A percentile compares a stretch with the other conserved stretches of the same genome.
Conservation (phyloP, 2,888 invertebrate species). For the Erynnis tages region DNA sequence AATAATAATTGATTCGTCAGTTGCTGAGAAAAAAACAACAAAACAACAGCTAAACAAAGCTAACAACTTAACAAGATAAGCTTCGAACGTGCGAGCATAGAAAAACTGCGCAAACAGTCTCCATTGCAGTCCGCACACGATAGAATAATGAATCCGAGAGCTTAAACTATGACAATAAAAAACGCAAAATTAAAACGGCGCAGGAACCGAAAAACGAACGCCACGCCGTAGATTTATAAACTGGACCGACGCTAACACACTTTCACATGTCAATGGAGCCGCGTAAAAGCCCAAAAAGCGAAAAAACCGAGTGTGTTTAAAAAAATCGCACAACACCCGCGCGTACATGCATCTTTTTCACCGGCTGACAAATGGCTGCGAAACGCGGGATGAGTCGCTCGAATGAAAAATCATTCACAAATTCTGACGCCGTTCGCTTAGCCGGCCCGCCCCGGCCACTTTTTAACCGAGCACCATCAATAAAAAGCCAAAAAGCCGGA, state of each 20-base stretch:
- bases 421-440: slow-evolving; percentile 70
- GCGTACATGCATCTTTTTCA: slow-evolving; percentile 76
- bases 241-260: slow-evolving; percentile 75
- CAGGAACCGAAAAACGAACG: slow-evolving; percentile 48
- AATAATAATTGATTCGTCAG: slow-evolving; percentile 19
- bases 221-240: slow-evolving; percentile 69
- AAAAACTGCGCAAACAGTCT: slow-evolving; percentile 18
- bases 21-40: slow-evolving; percentile 3
- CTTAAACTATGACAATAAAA: slow-evolving; percentile 37
- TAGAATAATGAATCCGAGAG: slow-evolving; percentile 33
- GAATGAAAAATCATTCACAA: slow-evolving; percentile 77
- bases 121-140: slow-evolving; percentile 25
- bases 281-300: slow-evolving; percentile 78
- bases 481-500: slow-evolving; percentile 64
- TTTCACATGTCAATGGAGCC: slow-evolving; percentile 79
- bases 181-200: slow-evolving; percentile 48
- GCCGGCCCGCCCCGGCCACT: slow-evolving; percentile 62
- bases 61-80: slow-evolving; percentile 24
- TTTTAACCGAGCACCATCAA: slow-evolving; percentile 77
- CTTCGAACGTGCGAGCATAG: slow-evolving; percentile 7
- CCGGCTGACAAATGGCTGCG: slow-evolving; percentile 77
- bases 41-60: slow-evolving; percentile 13
- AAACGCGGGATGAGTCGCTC: slow-evolving; percentile 68
- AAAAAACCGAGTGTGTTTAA: slow-evolving; percentile 48
- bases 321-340: slow-evolving; percentile 47